Percentiles rank a stretch among this genome's conserved stretches.
Conservation (phyloP, 1,140 invertebrate genomes). For the Drosophila arawakana region DNA sequence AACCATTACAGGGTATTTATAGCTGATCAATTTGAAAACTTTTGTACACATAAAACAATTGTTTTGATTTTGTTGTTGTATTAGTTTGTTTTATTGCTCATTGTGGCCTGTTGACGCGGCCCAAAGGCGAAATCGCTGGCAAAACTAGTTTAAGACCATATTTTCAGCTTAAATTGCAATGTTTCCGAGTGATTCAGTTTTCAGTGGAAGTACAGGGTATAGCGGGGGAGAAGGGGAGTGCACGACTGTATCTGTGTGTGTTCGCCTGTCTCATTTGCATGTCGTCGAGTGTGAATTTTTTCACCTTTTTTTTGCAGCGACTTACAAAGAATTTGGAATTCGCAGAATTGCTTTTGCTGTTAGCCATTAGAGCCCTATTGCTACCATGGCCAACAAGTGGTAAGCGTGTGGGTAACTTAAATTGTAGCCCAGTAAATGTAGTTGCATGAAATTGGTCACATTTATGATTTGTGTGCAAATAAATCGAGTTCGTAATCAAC, state of each 20-base stretch:
- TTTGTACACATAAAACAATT: background rate
- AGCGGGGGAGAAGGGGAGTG: background rate
- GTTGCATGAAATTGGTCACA: conserved; percentile 32
- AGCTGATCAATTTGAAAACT: background rate
- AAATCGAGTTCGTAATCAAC: conserved; percentile 32
- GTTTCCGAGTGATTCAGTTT: conserved; percentile 76
- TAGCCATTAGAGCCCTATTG: conserved; percentile 21
- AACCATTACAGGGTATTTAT: background rate
- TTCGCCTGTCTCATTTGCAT: conserved; percentile 48
- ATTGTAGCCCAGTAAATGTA: too few relatives aligned
- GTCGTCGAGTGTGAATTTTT: conserved; percentile 73
- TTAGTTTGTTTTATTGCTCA: background rate
- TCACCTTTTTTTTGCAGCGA: conserved; percentile 61
- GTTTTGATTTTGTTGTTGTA: background rate
- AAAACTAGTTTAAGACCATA: conserved; percentile 83
- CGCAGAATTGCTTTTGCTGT: conserved; percentile 65
- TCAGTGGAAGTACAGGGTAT: conserved; percentile 4
- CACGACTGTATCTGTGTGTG: conserved; percentile 12
- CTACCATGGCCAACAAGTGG: conserved; percentile 12
- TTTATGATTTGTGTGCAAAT: conserved; percentile 39
- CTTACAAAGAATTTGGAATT: conserved; percentile 68
- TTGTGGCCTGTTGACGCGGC: conserved; percentile 16
- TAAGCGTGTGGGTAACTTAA: too few relatives aligned
- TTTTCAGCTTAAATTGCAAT: conserved; percentile 79
- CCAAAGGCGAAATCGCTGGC: conserved; percentile 53